Evolutionary conservation across 1,140 invertebrate species (phyloP).

Genomic region (Delia radicum): DNA sequence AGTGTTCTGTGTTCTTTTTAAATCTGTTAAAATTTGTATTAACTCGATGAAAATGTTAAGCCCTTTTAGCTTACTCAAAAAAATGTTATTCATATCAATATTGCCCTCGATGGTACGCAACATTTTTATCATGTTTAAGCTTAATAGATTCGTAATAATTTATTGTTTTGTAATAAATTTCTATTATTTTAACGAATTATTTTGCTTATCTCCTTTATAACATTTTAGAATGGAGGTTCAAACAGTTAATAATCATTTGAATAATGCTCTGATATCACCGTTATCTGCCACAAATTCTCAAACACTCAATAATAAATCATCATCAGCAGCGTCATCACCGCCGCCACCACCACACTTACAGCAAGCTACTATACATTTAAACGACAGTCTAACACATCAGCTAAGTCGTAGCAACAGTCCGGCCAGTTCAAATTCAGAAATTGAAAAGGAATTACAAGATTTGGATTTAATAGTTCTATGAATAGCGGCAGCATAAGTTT

Average conservation of each 20-base stretch:
- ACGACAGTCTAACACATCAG: conserved; percentile 14
- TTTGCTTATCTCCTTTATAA: not conserved
- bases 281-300: conserved; percentile 18
- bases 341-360: conserved; percentile 22
- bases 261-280: conserved; percentile 36
- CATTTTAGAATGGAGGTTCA: conserved; percentile 47
- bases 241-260: conserved; percentile 38
- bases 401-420: conserved; percentile 44
- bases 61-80: too few relatives aligned
- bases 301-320: not conserved
- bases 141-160: too few relatives aligned
- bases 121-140: too few relatives aligned
- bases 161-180: too few relatives aligned
- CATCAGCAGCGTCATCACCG: conserved; percentile 2
- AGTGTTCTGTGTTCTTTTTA: too few relatives aligned
- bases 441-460: conserved; percentile 47
- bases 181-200: too few relatives aligned
- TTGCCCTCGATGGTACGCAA: too few relatives aligned
- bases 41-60: too few relatives aligned
- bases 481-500: conserved; percentile 38
- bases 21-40: too few relatives aligned
- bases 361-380: conserved; percentile 21
- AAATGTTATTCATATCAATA: too few relatives aligned
- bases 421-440: conserved; percentile 42
- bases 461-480: conserved; percentile 43